Conservation (phyloP, 2,888 invertebrate genomes). For the Epinotia demarniana region DNA sequence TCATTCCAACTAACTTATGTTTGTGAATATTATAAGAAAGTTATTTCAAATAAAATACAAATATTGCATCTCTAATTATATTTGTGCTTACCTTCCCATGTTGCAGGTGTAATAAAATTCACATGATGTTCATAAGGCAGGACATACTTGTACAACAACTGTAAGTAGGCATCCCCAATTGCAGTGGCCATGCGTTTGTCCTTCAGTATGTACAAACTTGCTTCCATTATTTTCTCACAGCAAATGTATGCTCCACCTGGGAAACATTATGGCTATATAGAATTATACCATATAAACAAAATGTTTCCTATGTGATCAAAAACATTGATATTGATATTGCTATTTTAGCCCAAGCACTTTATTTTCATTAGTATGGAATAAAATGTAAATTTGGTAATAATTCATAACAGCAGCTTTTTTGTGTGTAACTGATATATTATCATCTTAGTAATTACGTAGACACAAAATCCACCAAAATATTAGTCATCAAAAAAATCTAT, state of each 20-base stretch:
- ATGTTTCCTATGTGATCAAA: too few relatives aligned
- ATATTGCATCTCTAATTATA: constrained; percentile 12
- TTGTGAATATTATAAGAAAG: background rate
- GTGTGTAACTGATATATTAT: too few relatives aligned
- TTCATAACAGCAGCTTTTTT: too few relatives aligned
- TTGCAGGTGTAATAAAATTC: constrained; percentile 74
- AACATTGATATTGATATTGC: too few relatives aligned
- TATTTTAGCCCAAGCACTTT: too few relatives aligned
- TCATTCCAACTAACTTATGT: too few relatives aligned
- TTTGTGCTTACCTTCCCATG: constrained; percentile 83
- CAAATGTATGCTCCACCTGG: constrained; percentile 71
- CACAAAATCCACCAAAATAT: too few relatives aligned
- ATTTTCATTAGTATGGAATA: too few relatives aligned
- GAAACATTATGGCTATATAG: constrained; percentile 42
- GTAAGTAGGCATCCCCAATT: constrained; percentile 82
- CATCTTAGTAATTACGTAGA: too few relatives aligned
- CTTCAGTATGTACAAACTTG: constrained; percentile 70
- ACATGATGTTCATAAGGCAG: constrained; percentile 80
- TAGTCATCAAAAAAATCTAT: too few relatives aligned
- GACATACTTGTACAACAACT: constrained; percentile 82
- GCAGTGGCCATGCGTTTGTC: constrained; percentile 64
- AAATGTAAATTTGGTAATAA: too few relatives aligned
- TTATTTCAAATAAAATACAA: background rate
- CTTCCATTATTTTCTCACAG: constrained; percentile 69
- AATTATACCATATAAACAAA: too few relatives aligned